Conservation (phyloP, 2,113 vertebrate species). For the Onychorhynchus coronatus region DNA sequence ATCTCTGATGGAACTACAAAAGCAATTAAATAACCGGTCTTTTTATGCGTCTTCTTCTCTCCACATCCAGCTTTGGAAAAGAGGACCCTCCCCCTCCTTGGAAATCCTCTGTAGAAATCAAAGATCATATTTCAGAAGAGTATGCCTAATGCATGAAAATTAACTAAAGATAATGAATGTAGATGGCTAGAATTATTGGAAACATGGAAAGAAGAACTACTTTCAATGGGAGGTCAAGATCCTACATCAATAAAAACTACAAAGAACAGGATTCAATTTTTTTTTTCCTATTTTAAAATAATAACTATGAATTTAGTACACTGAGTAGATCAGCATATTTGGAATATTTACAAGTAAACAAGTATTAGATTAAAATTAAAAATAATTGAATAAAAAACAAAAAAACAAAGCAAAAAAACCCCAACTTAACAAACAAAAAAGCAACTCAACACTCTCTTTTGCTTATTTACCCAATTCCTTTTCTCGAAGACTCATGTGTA, state of each 20-base stretch:
- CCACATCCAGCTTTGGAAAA: neutral
- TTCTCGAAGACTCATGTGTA: neutral
- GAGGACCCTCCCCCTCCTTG: rapidly evolving
- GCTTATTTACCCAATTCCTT: neutral
- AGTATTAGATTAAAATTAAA: neutral
- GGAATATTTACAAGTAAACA: neutral
- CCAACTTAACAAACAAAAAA: neutral
- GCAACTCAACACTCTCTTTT: neutral
- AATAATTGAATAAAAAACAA: neutral
- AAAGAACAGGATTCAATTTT: neutral
- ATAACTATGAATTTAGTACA: neutral
- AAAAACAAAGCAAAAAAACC: no score
- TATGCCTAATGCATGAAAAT: neutral
- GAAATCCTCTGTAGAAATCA: neutral
- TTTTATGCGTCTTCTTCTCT: neutral
- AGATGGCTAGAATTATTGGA: neutral
- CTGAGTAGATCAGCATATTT: neutral
- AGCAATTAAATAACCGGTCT: neutral
- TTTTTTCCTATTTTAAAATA: neutral
- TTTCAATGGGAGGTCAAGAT: neutral
- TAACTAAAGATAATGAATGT: neutral
- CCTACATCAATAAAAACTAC: neutral
- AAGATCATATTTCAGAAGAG: neutral
- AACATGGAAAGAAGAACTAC: neutral
- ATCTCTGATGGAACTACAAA: neutral